phyloP scores from a whole-genome alignment of 2,113 vertebrate species.

The Columba janthina region DNA sequence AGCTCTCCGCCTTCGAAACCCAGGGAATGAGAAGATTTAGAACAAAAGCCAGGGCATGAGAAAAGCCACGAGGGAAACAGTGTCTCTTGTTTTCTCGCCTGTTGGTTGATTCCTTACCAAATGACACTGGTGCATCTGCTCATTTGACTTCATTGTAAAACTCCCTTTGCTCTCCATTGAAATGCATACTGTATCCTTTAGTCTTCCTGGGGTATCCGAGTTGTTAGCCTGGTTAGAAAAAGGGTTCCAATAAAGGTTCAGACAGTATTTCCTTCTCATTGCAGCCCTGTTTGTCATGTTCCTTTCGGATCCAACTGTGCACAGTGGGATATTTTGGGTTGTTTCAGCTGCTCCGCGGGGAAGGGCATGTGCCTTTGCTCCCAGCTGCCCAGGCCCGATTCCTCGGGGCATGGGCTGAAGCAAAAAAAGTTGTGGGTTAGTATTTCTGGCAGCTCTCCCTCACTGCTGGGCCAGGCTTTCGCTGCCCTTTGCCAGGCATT shows the following conservation, averaged over 20 bases:
- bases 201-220: conserved; percentile 68
- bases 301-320: neutral
- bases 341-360: neutral
- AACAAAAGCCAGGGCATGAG: neutral
- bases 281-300: neutral
- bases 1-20: neutral
- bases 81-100: neutral
- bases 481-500: neutral
- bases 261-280: conserved; percentile 34
- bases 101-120: neutral
- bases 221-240: conserved; percentile 72
- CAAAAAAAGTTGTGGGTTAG: neutral
- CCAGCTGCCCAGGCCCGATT: neutral
- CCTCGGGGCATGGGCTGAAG: neutral
- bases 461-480: neutral
- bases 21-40: neutral
- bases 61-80: accelerated
- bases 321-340: neutral
- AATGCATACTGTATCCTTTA: conserved; percentile 49
- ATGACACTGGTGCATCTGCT: neutral
- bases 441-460: neutral
- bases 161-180: conserved; percentile 24
- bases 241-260: conserved; percentile 56
- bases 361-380: neutral
- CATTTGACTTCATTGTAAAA: neutral